A percentile compares a stretch with the other conserved stretches of the same genome.
Evolutionary conservation across 2,888 invertebrate genomes (phyloP).

Genomic region (Catocala sponsa): DNA sequence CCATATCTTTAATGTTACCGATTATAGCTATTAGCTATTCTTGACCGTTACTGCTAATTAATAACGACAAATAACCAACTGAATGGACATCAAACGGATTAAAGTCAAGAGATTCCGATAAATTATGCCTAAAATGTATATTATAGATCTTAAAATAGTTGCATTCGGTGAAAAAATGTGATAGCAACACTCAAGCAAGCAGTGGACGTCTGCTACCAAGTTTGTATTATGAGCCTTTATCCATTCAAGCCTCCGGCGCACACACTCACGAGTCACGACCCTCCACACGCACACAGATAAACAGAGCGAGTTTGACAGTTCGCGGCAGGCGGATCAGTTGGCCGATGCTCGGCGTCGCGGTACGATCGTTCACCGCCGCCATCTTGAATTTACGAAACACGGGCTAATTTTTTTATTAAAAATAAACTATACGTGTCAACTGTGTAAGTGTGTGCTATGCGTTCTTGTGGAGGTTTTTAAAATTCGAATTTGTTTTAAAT

Average conservation of each 20-base stretch:
- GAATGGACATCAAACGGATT: conserved; percentile 38
- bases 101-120: conserved; percentile 25
- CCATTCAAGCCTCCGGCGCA: conserved; percentile 77
- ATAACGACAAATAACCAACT: conserved; percentile 30
- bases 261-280: conserved; percentile 33
- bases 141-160: conserved; percentile 41
- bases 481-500: conserved; percentile 38
- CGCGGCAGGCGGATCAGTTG: conserved; percentile 76
- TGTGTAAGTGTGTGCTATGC: conserved; percentile 67
- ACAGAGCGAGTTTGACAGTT: conserved; percentile 84
- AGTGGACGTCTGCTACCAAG: conserved; percentile 49
- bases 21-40: conserved; percentile 12
- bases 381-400: conserved; percentile 74
- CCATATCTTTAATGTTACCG: conserved; percentile 27
- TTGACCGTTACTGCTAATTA: conserved; percentile 21
- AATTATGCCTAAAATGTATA: conserved; percentile 32
- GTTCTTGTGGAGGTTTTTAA: conserved; percentile 56
- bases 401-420: conserved; percentile 70
- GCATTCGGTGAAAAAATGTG: conserved; percentile 27
- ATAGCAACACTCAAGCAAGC: conserved; percentile 43
- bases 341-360: conserved; percentile 85
- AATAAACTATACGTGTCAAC: conserved; percentile 79
- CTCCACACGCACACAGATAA: conserved; percentile 60
- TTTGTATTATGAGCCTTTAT: conserved; percentile 55
- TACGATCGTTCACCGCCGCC: conserved; percentile 71